These are phyloP conservation scores for Nothobranchius kuhntae DNA, from an alignment of 2,113 vertebrate species.

Conservation along the genomic window DNA sequence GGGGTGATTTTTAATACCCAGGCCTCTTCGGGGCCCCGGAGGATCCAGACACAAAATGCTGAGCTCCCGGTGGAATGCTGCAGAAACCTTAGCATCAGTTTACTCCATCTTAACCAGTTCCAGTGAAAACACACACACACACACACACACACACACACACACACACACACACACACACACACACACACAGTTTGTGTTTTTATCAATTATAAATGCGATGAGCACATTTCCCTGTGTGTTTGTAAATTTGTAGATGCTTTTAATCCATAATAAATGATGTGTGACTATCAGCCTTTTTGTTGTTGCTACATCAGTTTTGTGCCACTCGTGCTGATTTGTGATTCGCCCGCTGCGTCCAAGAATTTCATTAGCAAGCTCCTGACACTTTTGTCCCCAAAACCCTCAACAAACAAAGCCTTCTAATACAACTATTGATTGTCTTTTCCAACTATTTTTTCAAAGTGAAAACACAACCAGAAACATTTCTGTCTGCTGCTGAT, in stretches of 20 bases:
- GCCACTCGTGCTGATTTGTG: slow-evolving; percentile 3
- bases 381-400: neutral
- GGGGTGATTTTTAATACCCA: slow-evolving; percentile 16
- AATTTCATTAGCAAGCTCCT: slow-evolving; percentile 10
- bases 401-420: slow-evolving; percentile 23
- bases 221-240: slow-evolving; percentile 43
- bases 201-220: slow-evolving; percentile 64
- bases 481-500: slow-evolving; percentile 15
- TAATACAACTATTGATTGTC: slow-evolving; percentile 30
- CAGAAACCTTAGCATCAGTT: slow-evolving; percentile 47
- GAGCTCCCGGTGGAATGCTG: slow-evolving; percentile 10
- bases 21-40: slow-evolving; percentile 18
- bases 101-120: slow-evolving; percentile 27
- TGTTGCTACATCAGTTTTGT: slow-evolving; percentile 39
- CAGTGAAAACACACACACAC: slow-evolving; percentile 32
- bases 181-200: slow-evolving; percentile 33
- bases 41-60: slow-evolving; percentile 34
- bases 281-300: slow-evolving; percentile 38
- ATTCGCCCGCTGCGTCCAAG: slow-evolving; percentile 9
- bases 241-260: slow-evolving; percentile 50
- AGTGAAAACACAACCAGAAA: slow-evolving; percentile 7
- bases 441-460: slow-evolving; percentile 11
- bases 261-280: slow-evolving; percentile 64
- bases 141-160: slow-evolving; percentile 30
- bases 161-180: slow-evolving; percentile 32